phyloP scores from a whole-genome alignment of 2,888 invertebrate genomes.

The Nebria salina region DNA sequence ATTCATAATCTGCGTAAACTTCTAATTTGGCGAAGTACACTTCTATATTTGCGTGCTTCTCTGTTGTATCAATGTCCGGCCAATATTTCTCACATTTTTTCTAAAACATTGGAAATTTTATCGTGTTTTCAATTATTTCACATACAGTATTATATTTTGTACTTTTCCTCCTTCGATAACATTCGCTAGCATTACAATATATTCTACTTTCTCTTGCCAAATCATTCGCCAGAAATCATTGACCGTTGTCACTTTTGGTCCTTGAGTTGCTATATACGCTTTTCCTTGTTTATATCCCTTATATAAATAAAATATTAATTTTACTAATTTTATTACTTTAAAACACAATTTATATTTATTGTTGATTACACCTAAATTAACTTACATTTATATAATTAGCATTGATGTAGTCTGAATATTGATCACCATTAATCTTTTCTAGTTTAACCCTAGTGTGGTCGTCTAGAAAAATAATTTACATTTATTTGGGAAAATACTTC shows the following conservation, averaged over 20 bases:
- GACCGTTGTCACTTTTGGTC: constrained; percentile 57
- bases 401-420: constrained; percentile 40
- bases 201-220: constrained; percentile 47
- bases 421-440: constrained; percentile 28
- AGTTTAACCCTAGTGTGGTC: constrained; percentile 36
- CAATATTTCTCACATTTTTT: constrained; percentile 66
- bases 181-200: constrained; percentile 45
- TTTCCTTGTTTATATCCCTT: constrained; percentile 57
- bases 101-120: constrained; percentile 52
- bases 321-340: not conserved
- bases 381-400: constrained; percentile 40
- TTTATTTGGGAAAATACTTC: constrained; percentile 1
- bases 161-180: constrained; percentile 44
- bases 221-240: constrained; percentile 61
- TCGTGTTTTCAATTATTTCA: not conserved
- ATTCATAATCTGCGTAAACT: constrained; percentile 59
- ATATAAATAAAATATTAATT: not conserved
- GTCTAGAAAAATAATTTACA: constrained; percentile 28
- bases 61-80: constrained; percentile 62
- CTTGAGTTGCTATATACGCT: constrained; percentile 60
- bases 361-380: not conserved
- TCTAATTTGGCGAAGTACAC: constrained; percentile 56
- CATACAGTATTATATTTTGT: not conserved
- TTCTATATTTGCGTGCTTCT: constrained; percentile 57
- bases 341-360: not conserved